phyloP scores from a whole-genome alignment of 2,113 vertebrate genomes.

The Urocitellus parryii region DNA sequence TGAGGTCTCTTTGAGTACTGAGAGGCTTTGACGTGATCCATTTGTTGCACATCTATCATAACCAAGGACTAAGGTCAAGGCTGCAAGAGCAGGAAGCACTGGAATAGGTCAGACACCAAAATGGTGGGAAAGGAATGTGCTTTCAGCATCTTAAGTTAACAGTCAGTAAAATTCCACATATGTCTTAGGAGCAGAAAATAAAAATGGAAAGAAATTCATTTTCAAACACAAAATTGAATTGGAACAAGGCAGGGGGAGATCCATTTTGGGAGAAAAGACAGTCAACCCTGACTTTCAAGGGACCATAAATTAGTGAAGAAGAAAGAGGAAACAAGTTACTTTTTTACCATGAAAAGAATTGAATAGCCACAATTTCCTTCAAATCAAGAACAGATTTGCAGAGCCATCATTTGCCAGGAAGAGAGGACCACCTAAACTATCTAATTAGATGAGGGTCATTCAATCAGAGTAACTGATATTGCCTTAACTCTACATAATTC shows the following conservation, averaged over 20 bases:
- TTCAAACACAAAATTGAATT: conserved; percentile 42
- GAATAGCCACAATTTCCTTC: conserved; percentile 48
- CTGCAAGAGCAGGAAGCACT: neutral
- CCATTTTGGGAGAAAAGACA: neutral
- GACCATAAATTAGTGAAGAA: conserved; percentile 16
- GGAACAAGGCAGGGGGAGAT: neutral
- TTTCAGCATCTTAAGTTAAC: neutral
- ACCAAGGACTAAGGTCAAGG: conserved; percentile 8
- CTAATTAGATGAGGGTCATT: conserved; percentile 45
- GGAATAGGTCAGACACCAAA: conserved; percentile 48
- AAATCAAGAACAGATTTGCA: conserved; percentile 49
- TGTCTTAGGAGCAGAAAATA: neutral
- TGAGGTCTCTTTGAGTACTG: neutral
- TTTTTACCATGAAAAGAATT: conserved; percentile 48
- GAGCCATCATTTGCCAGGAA: conserved; percentile 23
- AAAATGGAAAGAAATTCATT: conserved; percentile 32
- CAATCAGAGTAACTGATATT: neutral
- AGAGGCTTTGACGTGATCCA: neutral
- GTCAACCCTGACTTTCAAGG: neutral
- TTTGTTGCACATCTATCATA: conserved; percentile 48
- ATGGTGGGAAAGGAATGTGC: conserved; percentile 48
- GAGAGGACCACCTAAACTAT: conserved; percentile 32
- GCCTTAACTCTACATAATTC: conserved; percentile 31
- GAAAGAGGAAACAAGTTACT: neutral
- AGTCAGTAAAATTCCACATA: conserved; percentile 38